phyloP scores from a whole-genome alignment of 2,797 vertebrate species.

The Coranthus polyacanthus region DNA sequence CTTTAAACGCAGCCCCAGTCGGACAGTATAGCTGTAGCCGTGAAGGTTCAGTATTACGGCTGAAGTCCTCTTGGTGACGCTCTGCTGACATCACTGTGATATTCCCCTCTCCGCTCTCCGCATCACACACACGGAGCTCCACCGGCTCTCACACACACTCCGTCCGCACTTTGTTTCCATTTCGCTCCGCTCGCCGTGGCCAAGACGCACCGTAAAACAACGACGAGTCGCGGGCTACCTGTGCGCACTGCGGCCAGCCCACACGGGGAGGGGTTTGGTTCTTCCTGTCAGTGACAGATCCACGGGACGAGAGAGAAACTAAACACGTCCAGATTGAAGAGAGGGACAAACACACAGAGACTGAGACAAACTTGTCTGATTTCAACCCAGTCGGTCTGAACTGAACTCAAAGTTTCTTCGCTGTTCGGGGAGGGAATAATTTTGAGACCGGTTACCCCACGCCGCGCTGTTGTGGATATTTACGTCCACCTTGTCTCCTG shows the following conservation, averaged over 20 bases:
- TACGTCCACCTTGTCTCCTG: constrained; percentile 63
- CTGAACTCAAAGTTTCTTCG: constrained; percentile 62
- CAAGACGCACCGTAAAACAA: constrained; percentile 9
- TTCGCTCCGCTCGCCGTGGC: constrained; percentile 26
- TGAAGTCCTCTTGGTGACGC: constrained; percentile 77
- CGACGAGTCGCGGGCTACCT: constrained; percentile 48
- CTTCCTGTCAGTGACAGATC: constrained; percentile 20
- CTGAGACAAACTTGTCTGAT: constrained; percentile 42
- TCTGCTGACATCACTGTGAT: constrained; percentile 78
- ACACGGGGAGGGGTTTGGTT: constrained; percentile 43
- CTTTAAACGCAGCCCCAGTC: background rate
- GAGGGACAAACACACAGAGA: background rate
- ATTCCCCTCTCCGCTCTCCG: constrained; percentile 57
- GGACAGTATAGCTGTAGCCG: constrained; percentile 1
- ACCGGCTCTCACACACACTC: constrained; percentile 33
- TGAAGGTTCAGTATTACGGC: constrained; percentile 46
- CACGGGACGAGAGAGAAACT: constrained; percentile 8
- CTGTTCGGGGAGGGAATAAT: constrained; percentile 62
- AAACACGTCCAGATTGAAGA: background rate
- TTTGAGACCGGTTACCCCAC: constrained; percentile 20
- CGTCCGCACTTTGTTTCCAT: constrained; percentile 26
- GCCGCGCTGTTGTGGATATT: constrained; percentile 72
- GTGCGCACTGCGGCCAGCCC: constrained; percentile 60
- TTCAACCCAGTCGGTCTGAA: constrained; percentile 31
- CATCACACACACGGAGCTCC: constrained; percentile 50